Base-by-base conservation (phyloP, 2,113 vertebrate species). In the Morone chrysops region DNA sequence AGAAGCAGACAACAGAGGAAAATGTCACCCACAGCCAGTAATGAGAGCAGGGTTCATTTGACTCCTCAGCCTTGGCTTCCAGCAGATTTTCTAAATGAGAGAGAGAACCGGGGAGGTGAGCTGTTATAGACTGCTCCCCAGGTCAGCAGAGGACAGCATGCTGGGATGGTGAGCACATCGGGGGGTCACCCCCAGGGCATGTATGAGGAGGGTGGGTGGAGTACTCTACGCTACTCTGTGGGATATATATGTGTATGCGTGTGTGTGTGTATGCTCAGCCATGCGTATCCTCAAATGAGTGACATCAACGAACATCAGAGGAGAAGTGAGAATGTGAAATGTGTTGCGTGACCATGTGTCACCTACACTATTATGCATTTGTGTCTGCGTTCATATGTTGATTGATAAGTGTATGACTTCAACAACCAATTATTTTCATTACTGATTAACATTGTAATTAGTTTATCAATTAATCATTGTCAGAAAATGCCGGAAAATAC, bases 21-120 rank as follows among this genome's bases (percentile, higher is more conserved):
- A 92, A 92, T 92, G 93, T 92, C 92, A 92, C 59, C 83, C 38
- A 59, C 76, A 65, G 78, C 22, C n/a, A 36, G 71, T 90, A 93
- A 88, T 91, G 81, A 88, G 85, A 83, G 66, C 78, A 25, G 54
- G 70, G 70, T 76, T 89, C 66, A 78, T 79, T 70, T 71, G 61
- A 82, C 48, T 62, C 69, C 47, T 77, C 45, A 0, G 80, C 43
- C 11, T 25, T 18, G 54, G 70, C 77, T 54, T 65, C 73, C 80
- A 22, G 75, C 69, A 31, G 76, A 70, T 82, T 71, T 57, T 61
- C 62, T 76, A 66, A 85, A 81, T 74, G 80, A 73, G 71, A 18
- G 68, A 53, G 22, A 41, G 61, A 81, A 65, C 5, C n/a, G 5
- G 60, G 20, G 36, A 82, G 79, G 72, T 47, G 67, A 76, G 81